These are phyloP conservation scores for Peucedramus taeniatus DNA, from an alignment of 2,113 vertebrate genomes.

Conservation along the genomic window DNA sequence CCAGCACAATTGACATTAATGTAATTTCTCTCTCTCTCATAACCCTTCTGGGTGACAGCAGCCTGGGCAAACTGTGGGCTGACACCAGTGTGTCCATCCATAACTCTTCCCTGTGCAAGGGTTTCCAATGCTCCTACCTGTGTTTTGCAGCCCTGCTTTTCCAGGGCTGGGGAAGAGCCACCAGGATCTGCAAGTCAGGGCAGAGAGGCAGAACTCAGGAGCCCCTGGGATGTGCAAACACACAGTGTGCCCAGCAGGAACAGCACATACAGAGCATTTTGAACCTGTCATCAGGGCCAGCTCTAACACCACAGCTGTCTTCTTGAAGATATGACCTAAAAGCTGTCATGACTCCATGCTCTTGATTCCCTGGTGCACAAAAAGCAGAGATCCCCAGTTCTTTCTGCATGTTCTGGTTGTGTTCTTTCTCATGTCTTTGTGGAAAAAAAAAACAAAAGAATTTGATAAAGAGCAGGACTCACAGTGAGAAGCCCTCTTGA, in stretches of 20 bases:
- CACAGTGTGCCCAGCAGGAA: not conserved
- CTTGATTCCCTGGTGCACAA: not conserved
- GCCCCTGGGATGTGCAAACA: not conserved
- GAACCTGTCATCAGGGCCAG: not conserved
- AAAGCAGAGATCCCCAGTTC: not conserved
- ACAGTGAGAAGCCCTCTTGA: accelerated
- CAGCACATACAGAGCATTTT: not conserved
- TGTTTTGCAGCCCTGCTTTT: not conserved
- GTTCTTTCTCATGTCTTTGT: not conserved
- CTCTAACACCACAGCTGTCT: not conserved
- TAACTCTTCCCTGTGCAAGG: not conserved
- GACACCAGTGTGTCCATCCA: not conserved
- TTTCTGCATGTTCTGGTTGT: not conserved
- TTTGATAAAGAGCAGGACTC: not conserved
- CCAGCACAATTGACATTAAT: not conserved
- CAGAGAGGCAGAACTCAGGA: not conserved
- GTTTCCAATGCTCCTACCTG: not conserved
- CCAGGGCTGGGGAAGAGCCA: not conserved
- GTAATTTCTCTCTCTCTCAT: not conserved
- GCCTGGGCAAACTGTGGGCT: not conserved
- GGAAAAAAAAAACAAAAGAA: not conserved
- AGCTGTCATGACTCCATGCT: not conserved
- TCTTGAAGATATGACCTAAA: not conserved
- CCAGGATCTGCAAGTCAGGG: not conserved
- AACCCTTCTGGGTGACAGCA: too few species aligned